Base-by-base conservation (phyloP, 1,140 invertebrate genomes). In the Planococcus citri region DNA sequence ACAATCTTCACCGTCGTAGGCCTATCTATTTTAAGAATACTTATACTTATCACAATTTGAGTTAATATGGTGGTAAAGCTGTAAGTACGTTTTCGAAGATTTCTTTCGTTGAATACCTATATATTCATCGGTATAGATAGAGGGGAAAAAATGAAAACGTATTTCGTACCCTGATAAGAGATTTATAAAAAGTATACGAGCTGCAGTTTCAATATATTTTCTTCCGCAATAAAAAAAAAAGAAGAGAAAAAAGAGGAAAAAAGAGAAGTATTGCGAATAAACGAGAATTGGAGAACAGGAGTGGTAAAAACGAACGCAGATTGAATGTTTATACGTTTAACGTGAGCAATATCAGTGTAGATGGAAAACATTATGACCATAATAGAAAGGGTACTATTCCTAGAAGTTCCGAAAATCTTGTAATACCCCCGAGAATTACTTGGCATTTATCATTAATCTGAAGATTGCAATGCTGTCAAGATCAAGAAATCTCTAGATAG, bases 351-450 rank as follows among this genome's bases (percentile, higher is more conserved):
- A 51, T n/a, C n/a, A 51, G 41, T 51, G 41, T 51, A n/a, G 41
- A 51, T 51, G 41, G n/a, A 51, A 51, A 51, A 51, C 41, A 51
- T 51, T 51, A 51, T 51, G 41, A 51, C 41, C 41, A 51, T 51
- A 51, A 51, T 51, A 51, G 41, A 51, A n/a, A 4, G 41, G 41
- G 17, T 51, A 51, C 41, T 17, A 51, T 51, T n/a, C 6, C 41
- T 51, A 51, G n/a, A 51, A 51, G 6, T 51, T 51, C 17, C 41
- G 41, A 51, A 51, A 51, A 51, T 51, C 41, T 51, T 51, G 41
- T 51, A 51, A 51, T 51, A 51, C 41, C 41, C 41, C 17, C 6
- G 41, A 51, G 41, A 51, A 20, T 51, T 51, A 51, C n/a, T 51
- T 17, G 41, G 41, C 41, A 20, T 51, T 51, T 51, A 51, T 51